Evolutionary conservation across 2,113 vertebrate species (phyloP), one percentile per base, ranked within the genome.

Genomic region (Apistogramma diplotaenia): DNA sequence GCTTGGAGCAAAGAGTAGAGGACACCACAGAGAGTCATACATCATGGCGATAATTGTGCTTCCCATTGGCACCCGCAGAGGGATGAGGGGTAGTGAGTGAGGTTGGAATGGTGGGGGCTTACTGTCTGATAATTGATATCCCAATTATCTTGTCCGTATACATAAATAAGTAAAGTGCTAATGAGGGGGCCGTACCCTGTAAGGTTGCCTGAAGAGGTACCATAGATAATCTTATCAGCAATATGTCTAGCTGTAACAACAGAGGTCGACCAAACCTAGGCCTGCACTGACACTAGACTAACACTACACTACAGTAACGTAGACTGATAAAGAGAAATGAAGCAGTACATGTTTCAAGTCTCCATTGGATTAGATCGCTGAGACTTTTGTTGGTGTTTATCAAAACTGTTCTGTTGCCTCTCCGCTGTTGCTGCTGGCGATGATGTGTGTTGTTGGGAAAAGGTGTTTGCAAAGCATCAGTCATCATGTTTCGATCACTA

Each of bases 31-130:
- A 89, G 85, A 89, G 59, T 91, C 87, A 79, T 94, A 84, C 87
- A 90, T 94, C 93, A 92, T 53, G n/a, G 54, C 19, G 75, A 88
- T 94, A 92, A 92, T 92, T 93, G 87, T 15, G 15, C 16, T 27
- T 49, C 43, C 86, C 81, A 85, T 72, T 85, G 81, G 88, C 85
- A 76, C 77, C 53, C 49, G 31, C 62, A 65, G 61, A 16, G 87
- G 37, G 37, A 51, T 49, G 60, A 37, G 35, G 76, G 7, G 31
- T 43, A 21, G 65, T 9, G 58, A 60, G 65, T 73, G 56, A 13
- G 25, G 43, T 57, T 25, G 51, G 46, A 21, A 35, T 31, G 23
- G 49, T 25, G 74, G 77, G 43, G 37, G 67, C 78, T 81, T 43
- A 23, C 75, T 40, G 78, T 65, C 53, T 87, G 79, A 88, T 91